These are phyloP conservation scores for Agelas oroides DNA, from an alignment of 37 sponge, comb jelly and placozoan genomes.

Conservation along the genomic window DNA sequence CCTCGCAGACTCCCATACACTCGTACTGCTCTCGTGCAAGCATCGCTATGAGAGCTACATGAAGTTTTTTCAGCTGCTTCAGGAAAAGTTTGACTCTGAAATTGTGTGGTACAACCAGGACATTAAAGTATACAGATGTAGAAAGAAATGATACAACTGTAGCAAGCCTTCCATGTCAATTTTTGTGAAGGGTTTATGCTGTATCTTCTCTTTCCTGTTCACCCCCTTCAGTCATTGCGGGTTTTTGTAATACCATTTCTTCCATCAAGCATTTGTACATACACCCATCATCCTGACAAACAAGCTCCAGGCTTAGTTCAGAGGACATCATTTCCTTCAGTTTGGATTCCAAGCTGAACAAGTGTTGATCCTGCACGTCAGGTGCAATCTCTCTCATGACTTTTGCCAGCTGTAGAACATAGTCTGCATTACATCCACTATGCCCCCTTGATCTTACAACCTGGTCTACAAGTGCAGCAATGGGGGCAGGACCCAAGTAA, in stretches of 20 bases:
- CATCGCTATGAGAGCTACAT: constrained; percentile 63
- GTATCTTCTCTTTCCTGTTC: too few species aligned
- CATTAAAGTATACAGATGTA: neutral
- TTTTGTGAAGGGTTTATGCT: too few species aligned
- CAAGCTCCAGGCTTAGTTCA: too few species aligned
- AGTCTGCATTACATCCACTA: constrained; percentile 86
- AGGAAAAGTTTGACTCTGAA: constrained; percentile 9
- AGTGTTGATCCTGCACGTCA: constrained; percentile 54
- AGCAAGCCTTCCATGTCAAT: too few species aligned
- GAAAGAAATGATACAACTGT: too few species aligned
- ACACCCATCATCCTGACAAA: too few species aligned
- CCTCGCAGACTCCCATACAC: constrained; percentile 23
- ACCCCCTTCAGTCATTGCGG: too few species aligned
- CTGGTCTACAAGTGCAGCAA: constrained; percentile 50
- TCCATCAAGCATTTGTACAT: too few species aligned
- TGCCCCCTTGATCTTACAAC: constrained; percentile 65
- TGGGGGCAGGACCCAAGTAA: constrained; percentile 78
- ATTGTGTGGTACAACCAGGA: constrained; percentile 2
- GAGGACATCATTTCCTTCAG: constrained; percentile 50
- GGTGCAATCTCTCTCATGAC: constrained; percentile 67
- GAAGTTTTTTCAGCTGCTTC: constrained; percentile 42
- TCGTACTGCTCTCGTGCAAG: constrained; percentile 49
- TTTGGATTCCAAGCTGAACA: constrained; percentile 56
- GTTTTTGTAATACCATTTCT: too few species aligned
- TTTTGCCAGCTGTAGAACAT: constrained; percentile 75